Evolutionary conservation across 2,797 vertebrate species (phyloP).

Genomic region (Dicrostonyx torquatus): DNA sequence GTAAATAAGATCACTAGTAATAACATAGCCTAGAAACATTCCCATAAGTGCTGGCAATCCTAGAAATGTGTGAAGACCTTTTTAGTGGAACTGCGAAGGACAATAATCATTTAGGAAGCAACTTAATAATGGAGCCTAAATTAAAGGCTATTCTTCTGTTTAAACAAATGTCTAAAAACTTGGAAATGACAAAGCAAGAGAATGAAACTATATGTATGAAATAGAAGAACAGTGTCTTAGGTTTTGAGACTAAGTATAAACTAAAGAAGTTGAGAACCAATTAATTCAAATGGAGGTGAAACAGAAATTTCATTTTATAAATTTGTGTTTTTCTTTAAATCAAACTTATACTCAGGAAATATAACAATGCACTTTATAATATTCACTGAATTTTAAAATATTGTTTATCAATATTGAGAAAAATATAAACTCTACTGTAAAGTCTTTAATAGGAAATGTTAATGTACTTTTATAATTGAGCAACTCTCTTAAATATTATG

Average conservation of each 20-base stretch:
- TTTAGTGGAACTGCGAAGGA: neutral
- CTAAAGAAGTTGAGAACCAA: neutral
- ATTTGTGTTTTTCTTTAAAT: neutral
- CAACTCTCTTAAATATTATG: neutral
- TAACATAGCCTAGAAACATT: neutral
- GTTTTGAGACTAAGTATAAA: neutral
- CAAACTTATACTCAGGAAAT: neutral
- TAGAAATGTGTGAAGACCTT: neutral
- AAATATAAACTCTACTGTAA: neutral
- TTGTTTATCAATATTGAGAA: neutral
- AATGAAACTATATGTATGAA: neutral
- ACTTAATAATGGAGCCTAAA: neutral
- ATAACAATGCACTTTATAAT: neutral
- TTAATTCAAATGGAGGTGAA: neutral
- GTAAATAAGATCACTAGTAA: neutral
- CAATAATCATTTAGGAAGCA: neutral
- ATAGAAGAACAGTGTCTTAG: neutral
- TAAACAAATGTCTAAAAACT: neutral
- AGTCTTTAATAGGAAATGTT: neutral
- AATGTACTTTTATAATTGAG: neutral
- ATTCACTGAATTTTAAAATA: neutral
- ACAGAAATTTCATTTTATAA: neutral
- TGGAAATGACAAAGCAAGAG: neutral
- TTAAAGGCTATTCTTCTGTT: neutral
- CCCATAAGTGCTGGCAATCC: neutral